Evolutionary conservation across 2,888 invertebrate species (phyloP), one percentile per base, ranked within the genome.

Genomic region (Meghimatium bilineatum): DNA sequence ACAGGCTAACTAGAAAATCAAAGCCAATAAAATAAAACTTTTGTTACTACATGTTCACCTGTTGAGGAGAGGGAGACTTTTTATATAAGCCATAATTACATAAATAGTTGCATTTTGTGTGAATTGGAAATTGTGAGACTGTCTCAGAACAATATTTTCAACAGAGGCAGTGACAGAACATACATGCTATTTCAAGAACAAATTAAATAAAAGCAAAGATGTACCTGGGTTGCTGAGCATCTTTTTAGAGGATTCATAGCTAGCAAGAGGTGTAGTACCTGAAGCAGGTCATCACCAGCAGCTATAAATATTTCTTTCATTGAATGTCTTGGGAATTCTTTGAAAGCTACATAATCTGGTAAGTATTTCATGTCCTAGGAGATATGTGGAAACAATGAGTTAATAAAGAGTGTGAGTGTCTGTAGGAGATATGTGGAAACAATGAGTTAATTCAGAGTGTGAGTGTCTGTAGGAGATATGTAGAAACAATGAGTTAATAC

Each of bases 301-400:
- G 99, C 99, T 72, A 97, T 97, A 93, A 99, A 99, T 91, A 99
- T 98, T 90, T 97, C 96, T 86, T 96, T 96, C 76, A 99, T 94
- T 6, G 97, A 97, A 67, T 97, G 97, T 0, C 97, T 95, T 0
- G 96, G 96, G 89, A 96, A 97, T 17, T 95, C 95, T 92, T 98
- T 98, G 94, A 99, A 98, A 92, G 97, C 96, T 87, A 99, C 96
- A 93, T 96, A 99, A 94, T 99, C 99, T 26, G 97, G 97, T 75
- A 99, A 86, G 56, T 86, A 79, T 75, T 90, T 90, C 89, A 93
- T 91, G 49, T 90, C 69, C 69, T 69, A 69, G 8, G 3, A 69
- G 23, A 36, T 12, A 36, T 38, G 34, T 69, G 36, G 36, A 69
- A 26, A 69, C 3, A 20, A 69, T 38, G 69, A 6, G 20, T 36